Conservation (phyloP, 1,140 invertebrate species). For the Brachionus asplanchnoidis region DNA sequence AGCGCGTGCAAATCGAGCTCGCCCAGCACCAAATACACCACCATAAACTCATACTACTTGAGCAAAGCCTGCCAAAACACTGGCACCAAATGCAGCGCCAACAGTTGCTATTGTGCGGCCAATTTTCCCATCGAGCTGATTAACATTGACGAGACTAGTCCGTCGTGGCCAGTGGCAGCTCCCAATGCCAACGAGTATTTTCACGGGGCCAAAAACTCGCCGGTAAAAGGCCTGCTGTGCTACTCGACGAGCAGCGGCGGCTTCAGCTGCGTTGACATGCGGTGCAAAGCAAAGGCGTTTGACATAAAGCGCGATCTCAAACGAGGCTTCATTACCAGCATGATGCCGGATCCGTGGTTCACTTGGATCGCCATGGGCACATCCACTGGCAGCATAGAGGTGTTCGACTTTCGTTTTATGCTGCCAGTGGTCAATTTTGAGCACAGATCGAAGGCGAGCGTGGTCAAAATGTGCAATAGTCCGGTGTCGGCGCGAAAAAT, state of each 20-base stretch:
- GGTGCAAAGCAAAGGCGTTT: background rate
- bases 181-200: background rate
- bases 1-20: background rate
- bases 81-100: background rate
- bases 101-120: background rate
- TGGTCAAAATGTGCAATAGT: background rate
- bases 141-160: background rate
- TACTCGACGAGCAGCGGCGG: conserved; percentile 17
- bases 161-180: background rate
- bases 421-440: background rate
- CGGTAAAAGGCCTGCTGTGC: background rate
- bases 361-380: conserved; percentile 40
- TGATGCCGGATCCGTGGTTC: conserved; percentile 24
- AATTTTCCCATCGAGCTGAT: conserved; percentile 35
- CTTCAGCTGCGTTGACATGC: conserved; percentile 10
- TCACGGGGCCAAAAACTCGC: background rate
- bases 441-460: conserved; percentile 19
- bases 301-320: conserved; percentile 16
- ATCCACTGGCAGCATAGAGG: conserved; percentile 6
- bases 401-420: conserved; percentile 26
- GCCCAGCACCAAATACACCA: background rate
- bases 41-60: background rate
- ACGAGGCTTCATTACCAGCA: background rate
- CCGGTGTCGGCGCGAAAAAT: background rate
- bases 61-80: background rate